Percentiles rank a stretch among this genome's conserved stretches.
Evolutionary conservation across 1,140 invertebrate species (phyloP).

Genomic region (Lethocerus indicus): DNA sequence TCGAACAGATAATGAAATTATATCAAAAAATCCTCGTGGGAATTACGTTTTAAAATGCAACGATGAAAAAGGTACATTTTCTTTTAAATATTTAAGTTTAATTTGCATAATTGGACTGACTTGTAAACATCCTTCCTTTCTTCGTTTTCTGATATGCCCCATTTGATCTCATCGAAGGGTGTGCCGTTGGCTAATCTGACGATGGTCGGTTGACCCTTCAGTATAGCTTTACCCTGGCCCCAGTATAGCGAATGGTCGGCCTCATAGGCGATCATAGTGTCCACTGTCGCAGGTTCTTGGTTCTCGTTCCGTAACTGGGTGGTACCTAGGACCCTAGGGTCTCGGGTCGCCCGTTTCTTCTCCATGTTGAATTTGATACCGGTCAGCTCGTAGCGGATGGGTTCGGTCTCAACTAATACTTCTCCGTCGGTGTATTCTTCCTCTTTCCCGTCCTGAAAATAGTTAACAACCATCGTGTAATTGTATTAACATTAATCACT

Average conservation of each 20-base stretch:
- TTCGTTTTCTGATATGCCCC: constrained; percentile 41
- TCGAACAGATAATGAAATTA: too few species aligned
- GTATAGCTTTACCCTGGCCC: constrained; percentile 57
- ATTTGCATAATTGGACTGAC: constrained; percentile 17
- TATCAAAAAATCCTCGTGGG: too few species aligned
- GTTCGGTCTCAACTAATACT: constrained; percentile 59
- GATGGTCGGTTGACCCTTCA: constrained; percentile 51
- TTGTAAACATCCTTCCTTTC: constrained; percentile 36
- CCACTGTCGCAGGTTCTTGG: constrained; percentile 31
- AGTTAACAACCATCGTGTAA: too few species aligned
- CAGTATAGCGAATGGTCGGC: constrained; percentile 51
- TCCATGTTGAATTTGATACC: constrained; percentile 39
- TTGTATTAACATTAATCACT: too few species aligned
- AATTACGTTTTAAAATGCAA: too few species aligned
- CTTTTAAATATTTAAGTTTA: background rate
- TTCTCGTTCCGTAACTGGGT: constrained; percentile 42
- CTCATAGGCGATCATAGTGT: constrained; percentile 48
- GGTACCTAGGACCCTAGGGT: constrained; percentile 34
- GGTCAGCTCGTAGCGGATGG: constrained; percentile 50
- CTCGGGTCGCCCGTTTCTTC: constrained; percentile 33
- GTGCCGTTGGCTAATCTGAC: constrained; percentile 40
- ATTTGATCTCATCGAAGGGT: constrained; percentile 36
- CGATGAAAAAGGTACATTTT: background rate
- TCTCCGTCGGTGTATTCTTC: constrained; percentile 42
- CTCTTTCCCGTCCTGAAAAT: constrained; percentile 30